A percentile compares a stretch with the other conserved stretches of the same genome.
Evolutionary conservation across 2,797 vertebrate genomes (phyloP).

Genomic region (Characodon lateralis): DNA sequence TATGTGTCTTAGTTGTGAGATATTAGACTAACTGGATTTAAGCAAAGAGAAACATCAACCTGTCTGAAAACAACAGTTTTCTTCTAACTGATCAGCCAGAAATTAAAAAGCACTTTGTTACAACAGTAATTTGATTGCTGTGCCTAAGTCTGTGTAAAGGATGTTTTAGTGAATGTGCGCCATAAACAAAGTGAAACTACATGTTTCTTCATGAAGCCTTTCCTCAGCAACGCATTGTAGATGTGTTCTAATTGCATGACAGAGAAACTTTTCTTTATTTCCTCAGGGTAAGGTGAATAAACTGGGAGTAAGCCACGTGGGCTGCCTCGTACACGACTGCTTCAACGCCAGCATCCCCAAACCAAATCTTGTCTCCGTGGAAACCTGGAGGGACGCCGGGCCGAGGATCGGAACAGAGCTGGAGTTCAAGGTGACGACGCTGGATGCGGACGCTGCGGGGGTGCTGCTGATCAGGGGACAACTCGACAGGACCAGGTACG

Average conservation of each 20-base stretch:
- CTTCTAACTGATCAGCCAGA: not conserved
- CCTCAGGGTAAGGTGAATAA: constrained; percentile 92
- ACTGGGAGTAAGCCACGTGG: constrained; percentile 88
- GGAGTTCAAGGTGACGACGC: constrained; percentile 88
- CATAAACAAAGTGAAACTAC: not conserved
- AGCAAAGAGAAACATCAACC: not conserved
- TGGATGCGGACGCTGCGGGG: constrained; percentile 89
- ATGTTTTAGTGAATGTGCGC: not conserved
- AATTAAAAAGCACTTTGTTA: not conserved
- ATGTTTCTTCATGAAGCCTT: not conserved
- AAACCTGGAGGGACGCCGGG: constrained; percentile 85
- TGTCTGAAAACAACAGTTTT: not conserved
- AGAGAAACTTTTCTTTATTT: no score
- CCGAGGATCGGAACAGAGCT: constrained; percentile 85
- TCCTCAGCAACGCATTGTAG: not conserved
- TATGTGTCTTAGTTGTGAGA: not conserved
- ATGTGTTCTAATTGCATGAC: no score
- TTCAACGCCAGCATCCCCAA: constrained; percentile 95
- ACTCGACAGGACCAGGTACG: constrained; percentile 82
- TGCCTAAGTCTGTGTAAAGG: not conserved
- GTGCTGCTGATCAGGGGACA: constrained; percentile 92
- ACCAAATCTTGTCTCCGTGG: constrained; percentile 82
- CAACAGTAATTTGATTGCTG: not conserved
- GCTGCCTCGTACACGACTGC: constrained; percentile 93
- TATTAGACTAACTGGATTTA: not conserved